Percentiles rank a stretch among this genome's conserved stretches.
Conservation (phyloP, 2,888 invertebrate genomes). For the Diplazon laetatorius region DNA sequence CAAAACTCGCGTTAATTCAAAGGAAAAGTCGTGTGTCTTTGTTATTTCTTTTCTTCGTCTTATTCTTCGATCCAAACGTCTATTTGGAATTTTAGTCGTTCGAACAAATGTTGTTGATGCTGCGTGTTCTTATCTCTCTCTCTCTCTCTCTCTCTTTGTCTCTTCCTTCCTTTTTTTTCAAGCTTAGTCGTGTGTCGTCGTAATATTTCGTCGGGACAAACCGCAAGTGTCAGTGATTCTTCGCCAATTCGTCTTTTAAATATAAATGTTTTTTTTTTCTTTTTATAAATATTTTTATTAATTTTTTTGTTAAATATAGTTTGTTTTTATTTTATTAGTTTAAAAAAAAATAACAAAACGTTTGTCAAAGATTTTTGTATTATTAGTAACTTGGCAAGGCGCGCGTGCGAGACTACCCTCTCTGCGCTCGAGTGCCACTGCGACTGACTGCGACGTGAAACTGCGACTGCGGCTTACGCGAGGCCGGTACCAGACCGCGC, state of each 20-base stretch:
- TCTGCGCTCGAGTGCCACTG: constrained; percentile 79
- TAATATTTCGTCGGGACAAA: background rate
- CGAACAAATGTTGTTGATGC: too few species aligned
- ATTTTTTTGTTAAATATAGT: too few species aligned
- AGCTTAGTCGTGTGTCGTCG: background rate
- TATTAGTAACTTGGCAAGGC: constrained; percentile 77
- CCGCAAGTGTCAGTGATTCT: background rate
- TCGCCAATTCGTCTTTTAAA: background rate
- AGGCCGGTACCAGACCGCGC: constrained; percentile 82
- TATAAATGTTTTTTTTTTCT: background rate
- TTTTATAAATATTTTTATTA: background rate
- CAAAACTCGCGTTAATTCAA: too few species aligned
- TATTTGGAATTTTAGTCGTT: too few species aligned
- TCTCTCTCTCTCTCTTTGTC: too few species aligned
- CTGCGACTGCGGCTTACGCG: constrained; percentile 66
- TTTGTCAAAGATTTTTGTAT: too few species aligned
- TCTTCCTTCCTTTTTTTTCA: constrained; percentile 5
- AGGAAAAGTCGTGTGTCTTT: too few species aligned
- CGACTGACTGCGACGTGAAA: constrained; percentile 81
- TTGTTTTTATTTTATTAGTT: too few species aligned
- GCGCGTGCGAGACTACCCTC: constrained; percentile 83
- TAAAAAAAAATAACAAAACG: too few species aligned
- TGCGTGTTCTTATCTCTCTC: too few species aligned
- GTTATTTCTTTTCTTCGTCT: too few species aligned
- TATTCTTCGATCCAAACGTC: too few species aligned